phyloP scores from a whole-genome alignment of 2,888 invertebrate species.

The Napeogenes sylphis region DNA sequence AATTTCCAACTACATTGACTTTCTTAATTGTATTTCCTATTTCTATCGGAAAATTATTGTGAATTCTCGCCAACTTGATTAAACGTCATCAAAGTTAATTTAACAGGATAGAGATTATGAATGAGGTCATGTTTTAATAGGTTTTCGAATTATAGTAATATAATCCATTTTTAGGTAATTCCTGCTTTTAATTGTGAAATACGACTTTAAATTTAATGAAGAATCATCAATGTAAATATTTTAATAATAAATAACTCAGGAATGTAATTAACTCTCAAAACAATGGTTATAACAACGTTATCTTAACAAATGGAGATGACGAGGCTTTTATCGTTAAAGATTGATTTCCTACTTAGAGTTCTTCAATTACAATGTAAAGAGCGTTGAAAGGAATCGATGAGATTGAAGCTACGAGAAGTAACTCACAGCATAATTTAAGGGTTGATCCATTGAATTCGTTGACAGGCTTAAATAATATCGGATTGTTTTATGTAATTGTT shows the following conservation, averaged over 20 bases:
- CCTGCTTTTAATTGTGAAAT: too few species aligned
- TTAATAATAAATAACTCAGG: not conserved
- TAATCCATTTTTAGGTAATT: too few species aligned
- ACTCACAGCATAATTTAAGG: not conserved
- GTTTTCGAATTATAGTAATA: too few species aligned
- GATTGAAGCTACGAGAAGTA: not conserved
- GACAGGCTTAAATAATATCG: too few species aligned
- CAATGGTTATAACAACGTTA: not conserved
- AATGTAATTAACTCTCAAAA: not conserved
- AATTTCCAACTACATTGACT: not conserved
- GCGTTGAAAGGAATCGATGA: not conserved
- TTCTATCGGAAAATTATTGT: not conserved
- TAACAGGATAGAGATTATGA: not conserved
- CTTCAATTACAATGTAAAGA: not conserved
- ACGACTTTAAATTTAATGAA: too few species aligned
- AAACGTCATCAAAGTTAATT: conserved; percentile 1
- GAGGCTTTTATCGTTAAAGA: not conserved
- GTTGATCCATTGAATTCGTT: not conserved
- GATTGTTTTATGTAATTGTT: too few species aligned
- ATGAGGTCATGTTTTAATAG: not conserved
- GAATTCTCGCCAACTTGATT: not conserved
- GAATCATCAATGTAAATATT: too few species aligned
- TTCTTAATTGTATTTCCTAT: not conserved
- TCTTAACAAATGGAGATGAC: conserved; percentile 1
- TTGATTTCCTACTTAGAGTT: conserved; percentile 1